Base-by-base conservation (phyloP, 2,888 invertebrate genomes). In the Drosophila pegasa region DNA sequence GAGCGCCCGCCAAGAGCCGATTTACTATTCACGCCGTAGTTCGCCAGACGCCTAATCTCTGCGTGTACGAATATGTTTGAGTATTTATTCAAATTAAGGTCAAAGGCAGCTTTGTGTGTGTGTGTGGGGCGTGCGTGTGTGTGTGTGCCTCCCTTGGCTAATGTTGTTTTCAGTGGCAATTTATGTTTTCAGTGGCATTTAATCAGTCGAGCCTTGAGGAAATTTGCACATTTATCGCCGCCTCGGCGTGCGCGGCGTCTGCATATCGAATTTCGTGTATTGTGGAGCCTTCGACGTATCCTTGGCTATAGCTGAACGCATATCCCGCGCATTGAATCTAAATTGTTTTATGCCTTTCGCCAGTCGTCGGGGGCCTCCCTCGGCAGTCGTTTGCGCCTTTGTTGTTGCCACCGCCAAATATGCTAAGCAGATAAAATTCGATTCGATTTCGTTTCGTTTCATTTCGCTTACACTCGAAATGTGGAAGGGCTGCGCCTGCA, bases 1-100 rank as follows among this genome's bases (percentile, higher is more conserved):
- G 33, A 31, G 25, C 27, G 25, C 16, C 35, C 40, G 40, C 40
- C 29, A 18, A 33, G 16, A 20, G 37, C 18, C 51, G 47, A 54
- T 38, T 50, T 33, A 38, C 31, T 31, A 52, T 59, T 48, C 52
- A 52, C 43, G 50, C 66, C 47, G 59, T 59, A 61, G 56, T 58
- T 71, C 55, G 65, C 54, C 64, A 58, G 55, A 18, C 45, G 63
- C 60, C 60, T 68, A 75, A 77, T 75, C 73, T 75, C 60, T 78
- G 78, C 78, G 73, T 75, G 74, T 62, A 35, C 41, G 65, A 63
- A 35, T 51, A 60, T 72, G 74, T 51, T 60, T 35, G 54, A 60
- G 54, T 73, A 67, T 79, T 76, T 83, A 88, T 84, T 80, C 74
- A 80, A 85, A 85, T 85, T 85, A 85, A 87, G 87, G 84, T 87